These are phyloP conservation scores for Euthynnus affinis DNA, from an alignment of 2,797 vertebrate genomes.

Conservation along the genomic window DNA sequence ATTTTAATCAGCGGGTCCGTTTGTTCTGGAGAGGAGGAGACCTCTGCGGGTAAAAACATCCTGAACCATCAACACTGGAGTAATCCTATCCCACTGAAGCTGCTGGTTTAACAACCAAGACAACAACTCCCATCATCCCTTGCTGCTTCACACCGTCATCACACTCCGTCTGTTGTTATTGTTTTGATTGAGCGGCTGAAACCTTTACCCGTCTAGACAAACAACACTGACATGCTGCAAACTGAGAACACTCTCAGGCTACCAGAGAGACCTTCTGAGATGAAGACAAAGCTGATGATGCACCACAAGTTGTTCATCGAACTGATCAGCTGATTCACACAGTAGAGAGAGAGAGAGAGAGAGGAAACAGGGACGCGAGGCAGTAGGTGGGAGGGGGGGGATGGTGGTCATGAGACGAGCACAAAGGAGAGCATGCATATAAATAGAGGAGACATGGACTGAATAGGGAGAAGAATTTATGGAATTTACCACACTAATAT, in stretches of 20 bases:
- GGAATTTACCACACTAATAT: slow-evolving; percentile 34
- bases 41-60: no score
- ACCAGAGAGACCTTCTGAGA: no score
- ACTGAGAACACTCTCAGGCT: not conserved
- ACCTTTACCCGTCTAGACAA: not conserved
- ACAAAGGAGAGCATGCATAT: slow-evolving; percentile 3
- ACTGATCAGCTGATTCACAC: not conserved
- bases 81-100: no score
- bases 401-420: slow-evolving; percentile 9
- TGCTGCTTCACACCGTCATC: no score
- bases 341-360: not conserved
- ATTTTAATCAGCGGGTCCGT: no score
- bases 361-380: not conserved
- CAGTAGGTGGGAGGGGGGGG: not conserved
- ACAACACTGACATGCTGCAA: no score
- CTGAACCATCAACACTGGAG: no score
- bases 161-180: no score
- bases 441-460: slow-evolving; percentile 16
- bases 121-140: no score
- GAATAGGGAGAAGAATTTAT: slow-evolving; percentile 27
- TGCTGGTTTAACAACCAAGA: no score
- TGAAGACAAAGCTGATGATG: not conserved
- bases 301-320: not conserved
- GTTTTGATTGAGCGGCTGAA: no score
- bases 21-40: no score